Evolutionary conservation across 2,888 invertebrate species (phyloP), one percentile per base, ranked within the genome.

Genomic region (Epirrhoe tristata): DNA sequence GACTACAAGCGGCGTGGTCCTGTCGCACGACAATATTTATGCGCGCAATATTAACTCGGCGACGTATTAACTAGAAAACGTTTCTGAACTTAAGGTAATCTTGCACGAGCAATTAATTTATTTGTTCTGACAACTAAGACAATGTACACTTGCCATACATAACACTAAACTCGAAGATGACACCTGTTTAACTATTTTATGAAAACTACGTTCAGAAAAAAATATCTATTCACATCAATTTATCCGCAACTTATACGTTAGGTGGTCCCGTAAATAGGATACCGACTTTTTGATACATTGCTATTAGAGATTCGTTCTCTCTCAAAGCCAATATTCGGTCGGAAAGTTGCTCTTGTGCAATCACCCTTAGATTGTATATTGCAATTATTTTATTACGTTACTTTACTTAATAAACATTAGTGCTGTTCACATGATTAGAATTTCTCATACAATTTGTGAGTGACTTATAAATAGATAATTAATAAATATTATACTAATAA

Each of bases 11-110:
- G 88, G 88, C 89, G 85, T 84, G 89, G 83, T n/a, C 80, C 89
- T 92, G 93, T 93, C 92, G 80, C 79, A 83, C 86, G 87, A 89
- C 90, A 87, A 93, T 94, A 94, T 94, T 93, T 93, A 94, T 94
- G 94, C 88, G 88, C 84, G 86, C 87, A 89, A 93, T 94, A 94
- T 94, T 93, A 94, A 93, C 93, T 92, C 84, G 65, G 80, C 82
- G 81, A 85, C 83, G 78, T 84, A 86, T 86, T 86, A 85, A 86
- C 85, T 84, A 77, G 80, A 82, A 85, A 79, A 79, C 85, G 82
- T 87, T 82, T 82, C 81, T 76, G 72, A 83, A 84, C 77, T 80
- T 75, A 72, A 43, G 76, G 73, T 73, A 70, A 70, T 34, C 60
- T 65, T 54, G 66, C 66, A 63, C 57, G 60, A 46, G 63, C 69